phyloP scores from a whole-genome alignment of 2,888 invertebrate genomes.

The Eupithecia abbreviata region DNA sequence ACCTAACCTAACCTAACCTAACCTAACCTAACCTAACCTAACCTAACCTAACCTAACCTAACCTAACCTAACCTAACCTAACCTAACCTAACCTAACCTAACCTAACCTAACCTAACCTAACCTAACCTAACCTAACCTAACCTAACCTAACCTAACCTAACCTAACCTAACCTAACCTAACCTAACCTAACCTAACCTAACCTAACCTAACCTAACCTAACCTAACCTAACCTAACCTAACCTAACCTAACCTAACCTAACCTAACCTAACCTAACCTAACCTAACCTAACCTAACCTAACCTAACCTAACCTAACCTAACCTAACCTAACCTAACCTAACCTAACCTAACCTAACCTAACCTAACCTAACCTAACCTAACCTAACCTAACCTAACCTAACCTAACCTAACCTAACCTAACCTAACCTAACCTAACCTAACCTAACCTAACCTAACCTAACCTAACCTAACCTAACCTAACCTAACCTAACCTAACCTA shows the following conservation, averaged over 20 bases:
- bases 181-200: constrained; percentile 31
- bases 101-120: constrained; percentile 36
- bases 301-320: constrained; percentile 19
- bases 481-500: constrained; percentile 40
- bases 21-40: constrained; percentile 36
- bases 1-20: constrained; percentile 35
- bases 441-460: constrained; percentile 36
- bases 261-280: constrained; percentile 25
- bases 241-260: constrained; percentile 32
- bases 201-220: constrained; percentile 31
- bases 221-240: constrained; percentile 39
- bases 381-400: constrained; percentile 33
- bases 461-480: constrained; percentile 38
- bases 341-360: constrained; percentile 27
- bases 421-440: constrained; percentile 38
- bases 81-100: constrained; percentile 34
- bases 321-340: constrained; percentile 30
- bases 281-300: constrained; percentile 28
- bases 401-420: constrained; percentile 35
- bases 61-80: constrained; percentile 34
- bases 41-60: constrained; percentile 37
- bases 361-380: constrained; percentile 29
- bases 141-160: constrained; percentile 31
- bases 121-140: constrained; percentile 30
- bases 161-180: constrained; percentile 30